Evolutionary conservation across 2,888 invertebrate genomes (phyloP).

Genomic region (Parascotia fuliginaria): DNA sequence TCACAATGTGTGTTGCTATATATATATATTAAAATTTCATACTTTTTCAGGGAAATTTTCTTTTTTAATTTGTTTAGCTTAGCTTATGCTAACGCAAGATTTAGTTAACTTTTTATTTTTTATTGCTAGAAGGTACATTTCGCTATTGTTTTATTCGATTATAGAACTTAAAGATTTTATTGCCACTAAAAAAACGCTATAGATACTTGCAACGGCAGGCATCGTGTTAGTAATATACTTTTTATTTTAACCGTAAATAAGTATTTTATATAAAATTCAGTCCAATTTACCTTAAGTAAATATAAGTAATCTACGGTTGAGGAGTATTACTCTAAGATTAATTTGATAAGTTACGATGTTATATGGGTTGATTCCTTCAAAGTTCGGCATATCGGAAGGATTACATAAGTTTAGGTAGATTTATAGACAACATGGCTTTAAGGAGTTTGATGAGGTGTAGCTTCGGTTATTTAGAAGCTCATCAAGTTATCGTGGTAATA

Average conservation of each 20-base stretch:
- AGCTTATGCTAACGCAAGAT: neutral
- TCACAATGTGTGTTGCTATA: conserved; percentile 11
- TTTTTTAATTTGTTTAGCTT: neutral
- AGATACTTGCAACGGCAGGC: too few species aligned
- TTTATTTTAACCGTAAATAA: too few species aligned
- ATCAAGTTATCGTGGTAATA: too few species aligned
- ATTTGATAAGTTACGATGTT: conserved; percentile 35
- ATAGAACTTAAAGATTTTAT: too few species aligned
- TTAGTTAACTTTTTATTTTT: too few species aligned
- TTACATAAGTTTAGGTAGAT: conserved; percentile 36
- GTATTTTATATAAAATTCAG: too few species aligned
- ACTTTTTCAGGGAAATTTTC: neutral
- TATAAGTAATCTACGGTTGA: conserved; percentile 7
- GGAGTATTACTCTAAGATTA: conserved; percentile 19
- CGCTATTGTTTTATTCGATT: too few species aligned
- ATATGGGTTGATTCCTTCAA: conserved; percentile 22
- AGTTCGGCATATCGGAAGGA: conserved; percentile 27
- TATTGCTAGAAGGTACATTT: too few species aligned
- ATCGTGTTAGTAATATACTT: too few species aligned
- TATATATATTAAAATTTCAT: neutral
- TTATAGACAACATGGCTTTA: conserved; percentile 21
- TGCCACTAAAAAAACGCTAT: too few species aligned
- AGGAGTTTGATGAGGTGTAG: conserved; percentile 2
- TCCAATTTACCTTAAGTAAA: neutral
- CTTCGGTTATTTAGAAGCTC: too few species aligned